Evolutionary conservation across 2,797 vertebrate species (phyloP).

Genomic region (Falco concolor): DNA sequence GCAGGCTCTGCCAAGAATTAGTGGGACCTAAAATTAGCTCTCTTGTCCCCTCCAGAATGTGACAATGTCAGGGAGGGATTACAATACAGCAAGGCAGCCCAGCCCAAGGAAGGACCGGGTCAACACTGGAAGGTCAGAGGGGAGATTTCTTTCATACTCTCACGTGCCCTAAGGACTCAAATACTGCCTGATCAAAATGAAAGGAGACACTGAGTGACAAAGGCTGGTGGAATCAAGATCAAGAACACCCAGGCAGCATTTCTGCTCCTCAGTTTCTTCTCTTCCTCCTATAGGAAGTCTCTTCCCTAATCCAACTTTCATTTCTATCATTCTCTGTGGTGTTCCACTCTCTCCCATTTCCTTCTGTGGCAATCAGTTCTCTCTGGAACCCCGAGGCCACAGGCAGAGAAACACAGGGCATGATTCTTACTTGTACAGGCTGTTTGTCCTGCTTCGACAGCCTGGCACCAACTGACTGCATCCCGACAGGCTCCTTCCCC

Average conservation of each 20-base stretch:
- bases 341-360: not conserved
- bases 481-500: conserved; percentile 67
- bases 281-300: not conserved
- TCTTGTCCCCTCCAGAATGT: conserved; percentile 49
- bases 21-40: conserved; percentile 53
- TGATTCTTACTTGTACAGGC: conserved; percentile 50
- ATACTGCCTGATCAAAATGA: conserved; percentile 4
- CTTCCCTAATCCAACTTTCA: not conserved
- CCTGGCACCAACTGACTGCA: conserved; percentile 16
- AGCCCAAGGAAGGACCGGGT: conserved; percentile 40
- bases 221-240: not conserved
- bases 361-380: not conserved
- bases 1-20: conserved; percentile 55
- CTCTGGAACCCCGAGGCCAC: not conserved
- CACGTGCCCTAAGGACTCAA: not conserved
- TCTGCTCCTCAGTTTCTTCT: conserved; percentile 12
- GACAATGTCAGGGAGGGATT: conserved; percentile 53
- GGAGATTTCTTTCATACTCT: conserved; percentile 19
- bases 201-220: not conserved
- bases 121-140: conserved; percentile 37
- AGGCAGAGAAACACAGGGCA: not conserved
- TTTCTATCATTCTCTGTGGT: not conserved
- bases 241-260: not conserved
- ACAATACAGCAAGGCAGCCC: conserved; percentile 10
- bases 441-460: conserved; percentile 72